Evolutionary conservation across 1,140 invertebrate genomes (phyloP).

Genomic region (Drosophila pseudoobscura): DNA sequence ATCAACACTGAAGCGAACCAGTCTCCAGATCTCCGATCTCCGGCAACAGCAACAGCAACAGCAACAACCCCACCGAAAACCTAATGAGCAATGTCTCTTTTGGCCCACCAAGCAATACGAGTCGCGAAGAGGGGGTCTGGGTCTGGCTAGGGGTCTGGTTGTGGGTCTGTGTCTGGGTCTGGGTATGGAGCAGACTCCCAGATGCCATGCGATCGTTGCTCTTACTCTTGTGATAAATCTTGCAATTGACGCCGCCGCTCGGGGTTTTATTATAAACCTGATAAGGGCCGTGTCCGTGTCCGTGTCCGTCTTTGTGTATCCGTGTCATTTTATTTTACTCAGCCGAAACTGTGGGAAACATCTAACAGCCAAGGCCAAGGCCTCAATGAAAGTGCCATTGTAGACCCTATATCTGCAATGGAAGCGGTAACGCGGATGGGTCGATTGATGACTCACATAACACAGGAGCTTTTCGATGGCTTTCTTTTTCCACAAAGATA

Average conservation of each 20-base stretch:
- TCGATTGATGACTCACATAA: not conserved
- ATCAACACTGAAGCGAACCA: constrained; percentile 59
- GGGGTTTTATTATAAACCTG: constrained; percentile 41
- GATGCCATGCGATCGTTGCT: no score
- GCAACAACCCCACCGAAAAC: constrained; percentile 53
- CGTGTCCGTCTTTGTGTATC: not conserved
- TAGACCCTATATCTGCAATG: no score
- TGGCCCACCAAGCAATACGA: constrained; percentile 7
- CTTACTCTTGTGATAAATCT: constrained; percentile 63
- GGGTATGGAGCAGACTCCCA: constrained; percentile 28
- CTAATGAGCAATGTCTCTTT: constrained; percentile 75
- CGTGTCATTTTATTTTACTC: no score
- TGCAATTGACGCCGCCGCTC: constrained; percentile 55
- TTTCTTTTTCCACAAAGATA: no score
- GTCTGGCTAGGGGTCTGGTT: not conserved
- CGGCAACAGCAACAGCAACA: not conserved
- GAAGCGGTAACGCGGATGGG: no score
- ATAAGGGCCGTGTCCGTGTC: constrained; percentile 33
- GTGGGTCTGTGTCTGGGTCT: not conserved
- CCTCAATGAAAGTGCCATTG: constrained; percentile 8
- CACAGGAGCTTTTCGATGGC: not conserved
- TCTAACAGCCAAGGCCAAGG: constrained; percentile 37
- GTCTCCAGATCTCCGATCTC: constrained; percentile 16
- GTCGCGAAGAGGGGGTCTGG: no score
- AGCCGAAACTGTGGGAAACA: constrained; percentile 37